These are phyloP conservation scores for Leuctra nigra DNA, from an alignment of 2,888 invertebrate species.

Conservation along the genomic window DNA sequence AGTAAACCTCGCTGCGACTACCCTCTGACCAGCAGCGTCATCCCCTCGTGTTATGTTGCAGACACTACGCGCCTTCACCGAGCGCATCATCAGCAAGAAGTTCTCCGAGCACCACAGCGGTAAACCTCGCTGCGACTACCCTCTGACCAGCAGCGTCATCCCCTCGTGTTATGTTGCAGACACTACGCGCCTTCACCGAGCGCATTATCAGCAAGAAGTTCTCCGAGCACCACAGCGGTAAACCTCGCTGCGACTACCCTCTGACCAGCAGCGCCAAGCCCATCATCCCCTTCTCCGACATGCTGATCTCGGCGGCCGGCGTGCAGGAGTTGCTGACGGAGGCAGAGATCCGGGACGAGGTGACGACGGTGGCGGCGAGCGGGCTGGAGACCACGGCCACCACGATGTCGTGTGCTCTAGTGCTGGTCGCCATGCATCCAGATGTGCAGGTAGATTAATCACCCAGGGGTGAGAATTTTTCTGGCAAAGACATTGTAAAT, in stretches of 20 bases:
- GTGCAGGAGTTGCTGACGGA: not conserved
- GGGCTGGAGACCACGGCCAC: not conserved
- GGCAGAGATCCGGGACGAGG: conserved; percentile 4
- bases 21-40: not conserved
- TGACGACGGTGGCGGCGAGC: not conserved
- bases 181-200: not conserved
- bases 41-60: too few relatives aligned
- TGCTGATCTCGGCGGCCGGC: not conserved
- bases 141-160: not conserved
- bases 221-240: not conserved
- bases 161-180: too few relatives aligned
- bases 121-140: not conserved
- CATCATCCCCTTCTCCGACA: not conserved
- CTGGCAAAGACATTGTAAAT: too few relatives aligned
- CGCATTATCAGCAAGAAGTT: not conserved
- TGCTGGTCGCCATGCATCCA: not conserved
- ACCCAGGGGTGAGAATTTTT: too few relatives aligned
- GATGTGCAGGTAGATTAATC: not conserved
- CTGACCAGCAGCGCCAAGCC: not conserved
- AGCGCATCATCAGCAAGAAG: not conserved
- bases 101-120: not conserved
- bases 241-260: not conserved
- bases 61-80: not conserved
- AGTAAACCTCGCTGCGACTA: not conserved
- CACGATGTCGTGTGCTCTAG: not conserved